Percentiles rank a stretch among this genome's conserved stretches.
These are phyloP conservation scores for Halcyon badia DNA, from an alignment of 2,797 vertebrate genomes.

Conservation along the genomic window DNA sequence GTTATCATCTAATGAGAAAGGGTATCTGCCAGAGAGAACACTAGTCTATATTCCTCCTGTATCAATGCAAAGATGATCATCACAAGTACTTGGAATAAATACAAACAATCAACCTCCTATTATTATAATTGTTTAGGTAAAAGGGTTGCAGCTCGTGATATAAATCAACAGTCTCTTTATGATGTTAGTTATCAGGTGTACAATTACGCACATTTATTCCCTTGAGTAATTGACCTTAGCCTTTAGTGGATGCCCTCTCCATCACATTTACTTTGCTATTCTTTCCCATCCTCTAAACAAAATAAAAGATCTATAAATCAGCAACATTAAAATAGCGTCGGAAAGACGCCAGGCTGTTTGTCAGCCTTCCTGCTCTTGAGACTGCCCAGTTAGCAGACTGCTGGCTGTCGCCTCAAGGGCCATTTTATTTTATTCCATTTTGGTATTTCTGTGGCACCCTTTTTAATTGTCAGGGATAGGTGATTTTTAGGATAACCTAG, in stretches of 20 bases:
- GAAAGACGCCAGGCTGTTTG: not conserved
- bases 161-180: slow-evolving; percentile 53
- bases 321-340: not conserved
- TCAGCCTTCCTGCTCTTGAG: not conserved
- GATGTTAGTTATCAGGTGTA: slow-evolving; percentile 27
- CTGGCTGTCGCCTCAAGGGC: not conserved
- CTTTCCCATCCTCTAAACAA: slow-evolving; percentile 36
- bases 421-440: not conserved
- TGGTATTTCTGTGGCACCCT: not conserved
- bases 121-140: slow-evolving; percentile 52
- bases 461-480: not conserved
- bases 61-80: slow-evolving; percentile 5
- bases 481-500: not conserved
- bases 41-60: slow-evolving; percentile 10
- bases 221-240: slow-evolving; percentile 40
- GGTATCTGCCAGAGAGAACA: slow-evolving; percentile 43
- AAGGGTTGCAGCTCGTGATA: slow-evolving; percentile 10
- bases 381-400: not conserved
- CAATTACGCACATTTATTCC: not conserved
- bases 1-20: slow-evolving; percentile 56
- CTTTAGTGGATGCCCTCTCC: slow-evolving; percentile 39
- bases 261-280: slow-evolving; percentile 51
- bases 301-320: slow-evolving; percentile 44
- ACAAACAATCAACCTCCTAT: slow-evolving; percentile 56
- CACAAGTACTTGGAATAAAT: slow-evolving; percentile 41